Conservation (phyloP, 2,113 vertebrate genomes). For the Leuciscus idus region DNA sequence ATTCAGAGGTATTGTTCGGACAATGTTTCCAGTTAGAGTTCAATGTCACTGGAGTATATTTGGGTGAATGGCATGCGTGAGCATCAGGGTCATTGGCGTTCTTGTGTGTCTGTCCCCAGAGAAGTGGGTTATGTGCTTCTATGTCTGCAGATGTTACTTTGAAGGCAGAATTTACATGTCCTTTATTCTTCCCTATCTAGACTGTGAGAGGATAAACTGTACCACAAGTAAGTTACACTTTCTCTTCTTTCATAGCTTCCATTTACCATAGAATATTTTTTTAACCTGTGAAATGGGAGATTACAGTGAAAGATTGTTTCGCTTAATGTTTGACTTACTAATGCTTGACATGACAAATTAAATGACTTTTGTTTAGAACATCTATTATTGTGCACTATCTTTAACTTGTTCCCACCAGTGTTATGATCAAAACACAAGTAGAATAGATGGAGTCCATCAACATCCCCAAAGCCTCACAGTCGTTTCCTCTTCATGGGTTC, state of each 20-base stretch:
- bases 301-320: too few relatives aligned
- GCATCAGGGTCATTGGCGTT: conserved; percentile 84
- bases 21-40: background rate
- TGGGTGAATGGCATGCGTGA: conserved; percentile 60
- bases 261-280: conserved; percentile 32
- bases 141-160: conserved; percentile 99
- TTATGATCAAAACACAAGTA: too few relatives aligned
- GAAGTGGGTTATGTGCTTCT: conserved; percentile 95
- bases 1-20: background rate
- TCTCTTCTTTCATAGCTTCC: conserved; percentile 82
- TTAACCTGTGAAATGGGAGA: background rate
- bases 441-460: too few relatives aligned
- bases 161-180: conserved; percentile 99
- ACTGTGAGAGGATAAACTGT: conserved; percentile 99
- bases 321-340: too few relatives aligned
- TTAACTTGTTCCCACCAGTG: background rate
- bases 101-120: conserved; percentile 97
- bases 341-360: background rate
- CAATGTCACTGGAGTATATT: background rate
- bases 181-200: conserved; percentile 99
- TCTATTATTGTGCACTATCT: background rate
- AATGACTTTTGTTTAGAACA: background rate
- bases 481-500: too few relatives aligned
- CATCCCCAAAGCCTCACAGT: too few relatives aligned
- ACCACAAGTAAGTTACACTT: conserved; percentile 99